Conservation (phyloP, 2,888 invertebrate genomes). For the Spilosoma lubricipeda region DNA sequence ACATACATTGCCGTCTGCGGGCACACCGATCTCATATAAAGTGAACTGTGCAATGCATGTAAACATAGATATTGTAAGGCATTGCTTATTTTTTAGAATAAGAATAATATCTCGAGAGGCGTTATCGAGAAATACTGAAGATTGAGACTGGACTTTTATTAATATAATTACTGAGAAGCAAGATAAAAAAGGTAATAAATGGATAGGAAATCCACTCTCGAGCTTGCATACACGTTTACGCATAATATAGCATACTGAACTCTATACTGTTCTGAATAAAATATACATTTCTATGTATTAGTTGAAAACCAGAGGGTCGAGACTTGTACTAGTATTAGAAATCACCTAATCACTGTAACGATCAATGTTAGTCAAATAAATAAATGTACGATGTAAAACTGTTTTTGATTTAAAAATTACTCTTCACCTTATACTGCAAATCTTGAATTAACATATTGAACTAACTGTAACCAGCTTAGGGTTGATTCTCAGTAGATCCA, state of each 20-base stretch:
- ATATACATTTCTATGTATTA: not conserved
- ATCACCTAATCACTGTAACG: constrained; percentile 4
- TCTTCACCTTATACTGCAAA: not conserved
- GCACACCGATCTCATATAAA: constrained; percentile 37
- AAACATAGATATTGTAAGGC: not conserved
- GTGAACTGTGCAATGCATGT: constrained; percentile 17
- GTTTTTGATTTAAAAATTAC: not conserved
- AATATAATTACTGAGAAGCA: not conserved
- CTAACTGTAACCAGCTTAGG: no score
- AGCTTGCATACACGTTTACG: not conserved
- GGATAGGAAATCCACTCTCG: not conserved
- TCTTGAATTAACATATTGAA: not conserved
- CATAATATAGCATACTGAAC: not conserved
- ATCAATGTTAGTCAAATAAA: constrained; percentile 7
- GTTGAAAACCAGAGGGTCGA: not conserved
- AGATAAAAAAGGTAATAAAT: not conserved
- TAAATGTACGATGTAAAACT: constrained; percentile 1
- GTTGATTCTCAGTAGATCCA: no score
- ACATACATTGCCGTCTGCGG: constrained; percentile 24
- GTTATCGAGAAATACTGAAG: constrained; percentile 11
- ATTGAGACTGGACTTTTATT: constrained; percentile 15
- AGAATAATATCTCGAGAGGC: constrained; percentile 2
- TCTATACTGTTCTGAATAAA: not conserved
- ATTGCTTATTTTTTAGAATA: constrained; percentile 4
- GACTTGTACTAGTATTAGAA: not conserved